Percentiles rank a stretch among this genome's conserved stretches.
phyloP scores from a whole-genome alignment of 2,888 invertebrate species.

The Eugnorisma glareosa region DNA sequence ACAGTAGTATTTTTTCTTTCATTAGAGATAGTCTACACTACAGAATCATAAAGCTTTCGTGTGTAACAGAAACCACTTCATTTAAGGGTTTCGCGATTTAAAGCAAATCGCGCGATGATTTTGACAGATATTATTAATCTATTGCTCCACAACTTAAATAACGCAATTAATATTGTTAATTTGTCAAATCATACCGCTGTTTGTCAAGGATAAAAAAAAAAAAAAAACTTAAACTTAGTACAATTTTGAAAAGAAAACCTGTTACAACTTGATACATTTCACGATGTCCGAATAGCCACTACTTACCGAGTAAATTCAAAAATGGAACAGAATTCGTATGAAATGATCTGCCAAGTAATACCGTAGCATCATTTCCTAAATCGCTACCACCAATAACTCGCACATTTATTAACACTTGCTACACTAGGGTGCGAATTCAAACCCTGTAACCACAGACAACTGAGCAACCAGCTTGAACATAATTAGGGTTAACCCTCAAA shows the following conservation, averaged over 20 bases:
- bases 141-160: neutral
- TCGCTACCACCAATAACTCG: constrained; percentile 13
- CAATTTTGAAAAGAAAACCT: neutral
- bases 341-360: too few species aligned
- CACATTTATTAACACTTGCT: neutral
- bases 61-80: neutral
- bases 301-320: too few species aligned
- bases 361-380: neutral
- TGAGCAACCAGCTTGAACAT: constrained; percentile 31
- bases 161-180: neutral
- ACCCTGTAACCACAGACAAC: constrained; percentile 41
- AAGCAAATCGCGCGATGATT: neutral
- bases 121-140: neutral
- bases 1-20: neutral
- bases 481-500: constrained; percentile 44
- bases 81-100: neutral
- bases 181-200: neutral
- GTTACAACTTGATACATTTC: neutral
- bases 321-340: too few species aligned
- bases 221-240: neutral
- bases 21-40: too few species aligned
- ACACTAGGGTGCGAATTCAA: constrained; percentile 35
- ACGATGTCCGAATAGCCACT: too few species aligned
- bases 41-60: neutral
- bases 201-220: neutral